phyloP scores from a whole-genome alignment of 2,888 invertebrate species.

The Fragum whitleyi region DNA sequence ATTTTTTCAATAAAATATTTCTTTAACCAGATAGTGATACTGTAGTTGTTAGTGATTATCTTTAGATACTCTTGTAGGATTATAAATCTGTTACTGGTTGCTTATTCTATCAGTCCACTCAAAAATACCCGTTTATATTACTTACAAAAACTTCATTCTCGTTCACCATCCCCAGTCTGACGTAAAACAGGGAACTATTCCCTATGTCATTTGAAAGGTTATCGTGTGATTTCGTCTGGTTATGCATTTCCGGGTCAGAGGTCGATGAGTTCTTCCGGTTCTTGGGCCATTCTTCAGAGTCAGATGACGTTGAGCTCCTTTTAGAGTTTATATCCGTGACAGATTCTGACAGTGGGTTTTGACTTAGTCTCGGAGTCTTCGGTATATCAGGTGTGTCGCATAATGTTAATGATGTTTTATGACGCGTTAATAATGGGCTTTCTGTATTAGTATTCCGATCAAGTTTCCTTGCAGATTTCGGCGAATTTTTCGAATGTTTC shows the following conservation, averaged over 20 bases:
- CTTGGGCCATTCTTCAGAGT: slow-evolving; percentile 9
- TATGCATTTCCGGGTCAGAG: slow-evolving; percentile 12
- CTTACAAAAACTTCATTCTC: slow-evolving; percentile 68
- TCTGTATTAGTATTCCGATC: slow-evolving; percentile 11
- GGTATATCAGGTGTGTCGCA: slow-evolving; percentile 41
- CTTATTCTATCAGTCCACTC: too few species aligned
- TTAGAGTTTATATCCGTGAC: slow-evolving; percentile 14
- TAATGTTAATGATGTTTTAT: slow-evolving; percentile 3
- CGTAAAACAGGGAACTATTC: slow-evolving; percentile 47
- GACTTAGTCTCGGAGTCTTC: slow-evolving; percentile 16
- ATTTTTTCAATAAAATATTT: too few species aligned
- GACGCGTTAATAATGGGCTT: slow-evolving; percentile 25
- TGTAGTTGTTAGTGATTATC: too few species aligned
- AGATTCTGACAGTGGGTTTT: slow-evolving; percentile 28
- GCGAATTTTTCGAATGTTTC: slow-evolving; percentile 23
- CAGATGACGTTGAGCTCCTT: slow-evolving; percentile 8
- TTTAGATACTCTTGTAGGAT: too few species aligned
- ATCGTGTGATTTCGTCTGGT: not conserved
- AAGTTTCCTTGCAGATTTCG: slow-evolving; percentile 17
- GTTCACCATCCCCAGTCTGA: slow-evolving; percentile 47
- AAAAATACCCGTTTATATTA: too few species aligned
- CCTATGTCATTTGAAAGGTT: not conserved
- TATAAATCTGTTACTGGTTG: too few species aligned
- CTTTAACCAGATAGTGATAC: too few species aligned
- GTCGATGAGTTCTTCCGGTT: not conserved